These are phyloP conservation scores for Hippasteria phrygiana DNA, from an alignment of 53 echinoderm and acorn worm species.

Conservation along the genomic window DNA sequence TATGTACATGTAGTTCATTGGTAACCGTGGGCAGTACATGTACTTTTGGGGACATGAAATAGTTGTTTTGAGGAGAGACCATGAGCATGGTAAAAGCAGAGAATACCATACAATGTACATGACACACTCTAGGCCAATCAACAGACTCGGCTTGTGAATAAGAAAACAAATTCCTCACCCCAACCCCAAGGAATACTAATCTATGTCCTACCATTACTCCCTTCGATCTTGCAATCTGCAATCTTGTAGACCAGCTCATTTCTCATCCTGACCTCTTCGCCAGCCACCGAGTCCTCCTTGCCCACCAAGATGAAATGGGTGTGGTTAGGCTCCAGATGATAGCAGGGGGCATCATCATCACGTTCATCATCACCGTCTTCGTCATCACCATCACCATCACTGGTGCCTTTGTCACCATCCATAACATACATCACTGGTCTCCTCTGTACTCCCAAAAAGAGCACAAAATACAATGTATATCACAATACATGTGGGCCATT, in stretches of 20 bases:
- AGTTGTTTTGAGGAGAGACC: too few species aligned
- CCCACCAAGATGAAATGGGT: slow-evolving; percentile 74
- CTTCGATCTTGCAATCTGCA: slow-evolving; percentile 51
- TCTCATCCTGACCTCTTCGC: slow-evolving; percentile 21
- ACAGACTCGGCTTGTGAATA: background rate
- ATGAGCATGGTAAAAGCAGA: too few species aligned
- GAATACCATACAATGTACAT: too few species aligned
- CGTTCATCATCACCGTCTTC: background rate
- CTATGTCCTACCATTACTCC: slow-evolving; percentile 56
- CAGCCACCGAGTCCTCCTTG: slow-evolving; percentile 8
- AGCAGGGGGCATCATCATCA: background rate
- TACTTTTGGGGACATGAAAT: too few species aligned
- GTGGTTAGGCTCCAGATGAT: slow-evolving; percentile 73
- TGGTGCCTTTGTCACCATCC: background rate
- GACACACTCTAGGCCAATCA: too few species aligned
- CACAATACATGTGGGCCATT: too few species aligned
- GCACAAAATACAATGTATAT: too few species aligned
- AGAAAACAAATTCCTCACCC: background rate
- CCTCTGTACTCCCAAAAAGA: background rate
- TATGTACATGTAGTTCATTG: too few species aligned
- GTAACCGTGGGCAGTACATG: too few species aligned
- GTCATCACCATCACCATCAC: background rate
- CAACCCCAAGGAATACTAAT: background rate
- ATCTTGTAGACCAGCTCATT: slow-evolving; percentile 58
- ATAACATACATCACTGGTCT: slow-evolving; percentile 22